phyloP scores from a whole-genome alignment of 2,113 vertebrate genomes.

The Lepus americanus region DNA sequence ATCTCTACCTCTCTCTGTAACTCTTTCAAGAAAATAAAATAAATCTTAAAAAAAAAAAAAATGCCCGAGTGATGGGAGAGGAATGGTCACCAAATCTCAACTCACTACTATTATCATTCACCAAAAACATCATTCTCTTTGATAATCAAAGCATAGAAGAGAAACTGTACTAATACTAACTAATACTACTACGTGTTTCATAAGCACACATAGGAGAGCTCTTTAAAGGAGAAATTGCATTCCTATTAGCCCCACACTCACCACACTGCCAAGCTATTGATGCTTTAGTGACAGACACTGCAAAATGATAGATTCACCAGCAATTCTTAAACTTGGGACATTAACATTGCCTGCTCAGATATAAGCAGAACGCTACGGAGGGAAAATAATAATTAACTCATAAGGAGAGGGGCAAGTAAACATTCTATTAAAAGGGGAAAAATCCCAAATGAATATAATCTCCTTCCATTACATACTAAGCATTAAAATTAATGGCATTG shows the following conservation, averaged over 20 bases:
- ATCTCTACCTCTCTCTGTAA: too few relatives aligned
- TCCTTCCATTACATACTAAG: slow-evolving; percentile 68
- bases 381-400: slow-evolving; percentile 79
- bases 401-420: slow-evolving; percentile 73
- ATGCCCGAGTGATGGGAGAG: not conserved
- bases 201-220: not conserved
- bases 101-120: slow-evolving; percentile 35
- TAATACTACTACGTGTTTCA: slow-evolving; percentile 32
- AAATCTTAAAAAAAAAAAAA: not conserved
- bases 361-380: slow-evolving; percentile 55
- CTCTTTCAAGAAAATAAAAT: too few relatives aligned
- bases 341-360: slow-evolving; percentile 64
- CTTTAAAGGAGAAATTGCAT: not conserved
- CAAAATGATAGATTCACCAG: slow-evolving; percentile 43
- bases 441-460: slow-evolving; percentile 77
- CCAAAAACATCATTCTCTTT: slow-evolving; percentile 33
- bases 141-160: slow-evolving; percentile 49
- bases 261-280: slow-evolving; percentile 18
- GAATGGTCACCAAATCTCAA: slow-evolving; percentile 26
- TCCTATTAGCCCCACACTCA: not conserved
- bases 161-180: slow-evolving; percentile 33
- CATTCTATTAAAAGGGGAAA: slow-evolving; percentile 73
- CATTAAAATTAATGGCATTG: slow-evolving; percentile 80
- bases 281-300: not conserved
- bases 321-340: slow-evolving; percentile 53